These are phyloP conservation scores for Cephus sareptanus DNA, from an alignment of 2,888 invertebrate species.

Conservation along the genomic window DNA sequence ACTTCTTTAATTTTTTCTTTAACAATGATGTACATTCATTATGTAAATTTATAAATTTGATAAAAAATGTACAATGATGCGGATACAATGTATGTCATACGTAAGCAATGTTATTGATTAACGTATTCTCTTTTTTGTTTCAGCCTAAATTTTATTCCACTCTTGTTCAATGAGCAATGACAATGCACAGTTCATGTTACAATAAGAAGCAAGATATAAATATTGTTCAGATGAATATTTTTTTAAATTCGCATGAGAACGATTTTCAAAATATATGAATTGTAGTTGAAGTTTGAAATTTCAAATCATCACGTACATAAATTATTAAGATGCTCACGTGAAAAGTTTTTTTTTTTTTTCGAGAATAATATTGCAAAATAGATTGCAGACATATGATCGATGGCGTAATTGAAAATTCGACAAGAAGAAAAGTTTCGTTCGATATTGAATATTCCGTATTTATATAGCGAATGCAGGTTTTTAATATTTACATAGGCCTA, in stretches of 20 bases:
- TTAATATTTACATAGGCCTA: not conserved
- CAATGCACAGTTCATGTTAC: not conserved
- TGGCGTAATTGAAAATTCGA: too few relatives aligned
- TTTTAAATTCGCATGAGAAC: constrained; percentile 9
- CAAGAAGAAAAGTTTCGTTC: not conserved
- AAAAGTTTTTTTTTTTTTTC: not conserved
- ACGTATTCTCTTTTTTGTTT: constrained; percentile 32
- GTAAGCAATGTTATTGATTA: constrained; percentile 5
- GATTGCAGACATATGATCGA: too few relatives aligned
- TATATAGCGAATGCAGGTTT: not conserved
- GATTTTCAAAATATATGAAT: constrained; percentile 15
- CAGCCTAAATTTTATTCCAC: constrained; percentile 64
- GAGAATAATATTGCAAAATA: not conserved
- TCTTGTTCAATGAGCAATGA: constrained; percentile 51
- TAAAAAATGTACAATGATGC: not conserved
- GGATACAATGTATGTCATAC: not conserved
- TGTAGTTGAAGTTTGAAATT: constrained; percentile 18
- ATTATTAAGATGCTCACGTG: not conserved
- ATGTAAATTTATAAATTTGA: not conserved
- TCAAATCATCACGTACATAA: not conserved
- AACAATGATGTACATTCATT: not conserved
- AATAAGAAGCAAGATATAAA: constrained; percentile 15
- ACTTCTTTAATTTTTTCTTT: not conserved
- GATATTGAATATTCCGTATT: not conserved
- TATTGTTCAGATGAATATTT: constrained; percentile 19